Evolutionary conservation across 2,113 vertebrate genomes (phyloP), one percentile per base, ranked within the genome.

Genomic region (Willisornis vidua): DNA sequence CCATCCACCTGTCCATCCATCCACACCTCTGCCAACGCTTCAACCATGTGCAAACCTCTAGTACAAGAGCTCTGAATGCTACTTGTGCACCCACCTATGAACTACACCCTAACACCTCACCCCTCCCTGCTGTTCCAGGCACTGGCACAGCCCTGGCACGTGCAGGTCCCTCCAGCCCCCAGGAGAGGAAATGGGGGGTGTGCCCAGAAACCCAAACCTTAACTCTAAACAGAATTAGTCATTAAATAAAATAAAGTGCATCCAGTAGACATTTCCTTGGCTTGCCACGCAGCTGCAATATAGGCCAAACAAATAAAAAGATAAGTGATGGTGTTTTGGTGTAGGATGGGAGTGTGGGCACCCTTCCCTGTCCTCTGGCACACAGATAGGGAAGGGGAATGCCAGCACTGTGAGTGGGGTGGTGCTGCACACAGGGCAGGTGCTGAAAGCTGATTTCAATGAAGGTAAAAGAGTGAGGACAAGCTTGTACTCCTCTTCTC

Each of bases 161-260:
- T 1, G n/a, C 58, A 14, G 28, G 7, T 28, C 62, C 61, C 86
- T 84, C 54, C 84, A 45, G 73, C 79, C 41, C 37, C 43, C 24
- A 10, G 19, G 31, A 24, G 51, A 23, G 65, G 67, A 49, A 66
- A 25, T 0, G 0, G 65, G 19, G 12, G 22, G 14, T n/a, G 23
- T 62, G 85, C 85, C 90, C 75, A 65, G 73, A 81, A 91, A 84
- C 51, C 84, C 81, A 75, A 88, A 87, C 41, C 54, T 9, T 66
- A 96, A 80, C 82, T 93, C 91, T 62, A 93, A 96, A 93, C 88
- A 89, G 55, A 94, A 95, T 87, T 97, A 97, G 94, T 96, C 73
- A 96, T 96, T 95, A 94, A 94, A 89, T 89, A 96, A 95, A 90
- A 96, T 97, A 97, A 97, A 97, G 96, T 97, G 97, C 96, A 96